Base-by-base conservation (phyloP, 2,888 invertebrate species). In the Cepaea hortensis region DNA sequence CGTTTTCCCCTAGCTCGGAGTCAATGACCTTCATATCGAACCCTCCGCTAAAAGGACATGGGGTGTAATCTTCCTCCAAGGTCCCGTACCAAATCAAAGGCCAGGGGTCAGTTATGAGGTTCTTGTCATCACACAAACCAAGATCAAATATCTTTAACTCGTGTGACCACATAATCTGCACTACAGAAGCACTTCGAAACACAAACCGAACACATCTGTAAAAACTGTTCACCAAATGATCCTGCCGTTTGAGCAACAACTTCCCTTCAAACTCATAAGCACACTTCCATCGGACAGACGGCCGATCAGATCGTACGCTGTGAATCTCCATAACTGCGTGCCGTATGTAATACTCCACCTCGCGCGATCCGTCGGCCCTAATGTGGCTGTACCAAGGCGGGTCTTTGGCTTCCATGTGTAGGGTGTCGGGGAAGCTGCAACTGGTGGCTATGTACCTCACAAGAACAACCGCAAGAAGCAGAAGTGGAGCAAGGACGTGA, bases 41-140 rank as follows among this genome's bases (percentile, higher is more conserved):
- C 15, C 93, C 93, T 5, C 93, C 93, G 23, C 88, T 87, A 72
- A 93, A 90, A 18, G 93, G 91, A 84, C 93, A 93, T 3, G 90
- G 88, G 9, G 88, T 84, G 85, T 90, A 91, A 18, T 91, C 91
- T 15, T 87, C 75, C 23, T 85, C 76, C 61, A 91, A 83, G 6
- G 85, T 85, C 35, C 87, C 81, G 76, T 89, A 91, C 15, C 91
- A 90, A 9, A 93, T 90, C 61, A 92, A 87, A 18, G 91, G 90
- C 92, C 92, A 92, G 6, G 91, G 90, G 70, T 92, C 91, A 75
- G 90, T 84, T 11, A 23, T 80, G 35, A 91, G 86, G 81, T 87
- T 82, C 4, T 46, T 76, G 13, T 90, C 90, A 13, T 90, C 88
- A 84, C 93, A 93, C 9, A 91, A 79, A 23, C 77, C 85, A 0